phyloP scores from a whole-genome alignment of 2,888 invertebrate genomes.

The Chloroclysta siterata region DNA sequence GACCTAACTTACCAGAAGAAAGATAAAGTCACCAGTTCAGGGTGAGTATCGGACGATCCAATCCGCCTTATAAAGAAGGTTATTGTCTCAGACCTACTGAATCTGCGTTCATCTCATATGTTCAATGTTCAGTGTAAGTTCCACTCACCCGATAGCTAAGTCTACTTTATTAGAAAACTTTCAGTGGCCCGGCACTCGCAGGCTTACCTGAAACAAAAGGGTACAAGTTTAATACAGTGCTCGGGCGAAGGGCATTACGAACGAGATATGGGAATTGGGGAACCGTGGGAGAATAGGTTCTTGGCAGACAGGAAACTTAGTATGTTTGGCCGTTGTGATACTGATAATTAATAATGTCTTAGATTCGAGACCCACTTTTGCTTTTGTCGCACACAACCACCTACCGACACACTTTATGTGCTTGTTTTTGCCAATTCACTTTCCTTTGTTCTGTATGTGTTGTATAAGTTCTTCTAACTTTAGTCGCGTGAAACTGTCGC shows the following conservation, averaged over 20 bases:
- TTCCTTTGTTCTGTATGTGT: neutral
- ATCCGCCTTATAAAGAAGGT: neutral
- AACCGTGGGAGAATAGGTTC: constrained; percentile 4
- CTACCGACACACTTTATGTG: neutral
- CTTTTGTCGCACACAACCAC: neutral
- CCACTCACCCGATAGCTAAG: constrained; percentile 21
- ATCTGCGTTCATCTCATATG: neutral
- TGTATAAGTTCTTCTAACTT: neutral
- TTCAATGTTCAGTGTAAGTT: constrained; percentile 8
- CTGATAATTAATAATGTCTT: neutral
- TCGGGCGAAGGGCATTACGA: constrained; percentile 11
- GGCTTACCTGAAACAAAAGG: constrained; percentile 44
- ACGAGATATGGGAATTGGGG: constrained; percentile 6
- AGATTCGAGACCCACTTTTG: neutral
- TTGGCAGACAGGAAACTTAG: constrained; percentile 6
- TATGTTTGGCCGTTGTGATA: neutral
- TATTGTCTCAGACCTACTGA: constrained; percentile 1
- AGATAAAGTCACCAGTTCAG: no score
- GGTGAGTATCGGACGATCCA: neutral
- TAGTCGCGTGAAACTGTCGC: neutral
- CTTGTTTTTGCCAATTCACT: neutral
- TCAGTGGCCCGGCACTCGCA: constrained; percentile 10
- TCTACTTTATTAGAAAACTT: constrained; percentile 29
- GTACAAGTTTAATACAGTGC: constrained; percentile 29
- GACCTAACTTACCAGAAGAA: no score